Evolutionary conservation across 2,888 invertebrate species (phyloP), one percentile per base, ranked within the genome.

Genomic region (Chrysolina haemoptera): DNA sequence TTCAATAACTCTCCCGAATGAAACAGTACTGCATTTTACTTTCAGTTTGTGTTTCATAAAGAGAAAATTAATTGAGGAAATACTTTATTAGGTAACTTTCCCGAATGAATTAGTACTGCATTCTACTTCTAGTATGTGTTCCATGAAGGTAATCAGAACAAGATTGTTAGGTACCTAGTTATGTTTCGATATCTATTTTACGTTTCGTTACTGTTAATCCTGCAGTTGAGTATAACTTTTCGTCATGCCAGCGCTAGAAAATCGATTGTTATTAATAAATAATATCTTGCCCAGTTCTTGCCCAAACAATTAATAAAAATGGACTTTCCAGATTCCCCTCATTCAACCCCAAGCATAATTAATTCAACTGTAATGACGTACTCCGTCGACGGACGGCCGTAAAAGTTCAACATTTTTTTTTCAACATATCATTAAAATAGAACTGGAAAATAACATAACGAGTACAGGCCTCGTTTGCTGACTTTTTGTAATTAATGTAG

Each of bases 321-420:
- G 4, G 43, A 43, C 43, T 12, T 14, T 14, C 43, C 43, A 0
- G 14, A 53, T 53, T 53, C 53, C 53, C 20, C 20, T 20, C 5
- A 9, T 53, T 53, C 53, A 20, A 22, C 20, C 18, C 11, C 20
- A 20, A 18, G 2, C 53, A 53, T 53, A 53, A 53, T 20, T 53
- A 53, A 20, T 53, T 20, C 18, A 20, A 14, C 11, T 20, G 53
- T 53, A 11, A 53, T 53, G 53, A 53, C 20, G 53, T 53, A 53
- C 18, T 53, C 18, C 20, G 53, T 53, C 20, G 53, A 53, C 53
- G 53, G 9, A 48, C 48, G 16, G 10, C 18, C 53, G 11, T 53
- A 20, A 53, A 20, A 53, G 14, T 53, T 53, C 53, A 53, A 53
- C 11, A 35, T 53, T 53, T 53, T 43, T 43, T 43, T 53, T 53